Evolutionary conservation across 2,797 vertebrate species (phyloP).

Genomic region (Fratercula arctica): DNA sequence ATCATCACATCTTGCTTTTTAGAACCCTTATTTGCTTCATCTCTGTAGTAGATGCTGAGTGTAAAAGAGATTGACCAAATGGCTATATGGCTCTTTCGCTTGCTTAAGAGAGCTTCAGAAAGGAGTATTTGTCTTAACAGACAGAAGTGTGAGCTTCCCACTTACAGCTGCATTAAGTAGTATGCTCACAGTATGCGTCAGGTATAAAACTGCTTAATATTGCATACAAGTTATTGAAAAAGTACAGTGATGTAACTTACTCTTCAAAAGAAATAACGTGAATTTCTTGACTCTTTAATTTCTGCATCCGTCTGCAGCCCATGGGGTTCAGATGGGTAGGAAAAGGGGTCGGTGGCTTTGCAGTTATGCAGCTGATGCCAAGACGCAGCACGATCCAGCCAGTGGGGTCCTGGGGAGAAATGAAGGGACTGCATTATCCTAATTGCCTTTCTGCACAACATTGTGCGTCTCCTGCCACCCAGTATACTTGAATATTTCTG

Average conservation of each 20-base stretch:
- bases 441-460: neutral
- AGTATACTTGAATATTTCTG: neutral
- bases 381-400: neutral
- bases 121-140: neutral
- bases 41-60: neutral
- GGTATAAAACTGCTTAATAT: neutral
- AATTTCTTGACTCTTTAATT: neutral
- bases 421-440: neutral
- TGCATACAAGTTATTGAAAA: neutral
- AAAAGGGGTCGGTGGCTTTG: neutral
- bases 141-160: neutral
- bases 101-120: neutral
- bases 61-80: neutral
- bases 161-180: fast-evolving
- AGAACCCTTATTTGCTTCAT: neutral
- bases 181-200: neutral
- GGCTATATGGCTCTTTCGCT: neutral
- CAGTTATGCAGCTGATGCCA: neutral
- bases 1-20: neutral
- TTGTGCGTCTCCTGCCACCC: neutral
- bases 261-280: neutral
- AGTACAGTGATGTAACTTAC: neutral
- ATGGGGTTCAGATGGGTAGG: neutral
- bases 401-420: neutral
- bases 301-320: neutral